Conservation (phyloP, 2,888 invertebrate species). For the Petrophora chlorosata region DNA sequence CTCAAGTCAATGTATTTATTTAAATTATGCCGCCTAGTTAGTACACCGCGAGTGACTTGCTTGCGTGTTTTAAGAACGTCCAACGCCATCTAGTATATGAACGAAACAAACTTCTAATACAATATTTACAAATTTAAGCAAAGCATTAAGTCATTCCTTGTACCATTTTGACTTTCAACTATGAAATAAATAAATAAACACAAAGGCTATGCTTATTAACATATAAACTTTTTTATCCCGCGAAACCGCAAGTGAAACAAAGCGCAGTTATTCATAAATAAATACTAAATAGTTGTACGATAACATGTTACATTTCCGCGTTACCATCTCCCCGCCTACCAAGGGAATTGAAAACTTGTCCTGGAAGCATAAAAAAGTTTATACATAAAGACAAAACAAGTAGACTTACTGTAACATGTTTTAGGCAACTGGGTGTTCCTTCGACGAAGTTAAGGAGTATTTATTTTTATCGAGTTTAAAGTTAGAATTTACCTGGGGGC, state of each 20-base stretch:
- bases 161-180: no score
- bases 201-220: no score
- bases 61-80: no score
- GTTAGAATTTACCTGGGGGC: conserved; percentile 11
- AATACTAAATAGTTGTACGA: background rate
- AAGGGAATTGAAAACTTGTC: conserved; percentile 46
- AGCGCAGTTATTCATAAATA: background rate
- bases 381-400: conserved; percentile 38
- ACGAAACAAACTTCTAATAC: no score
- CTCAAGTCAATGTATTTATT: no score
- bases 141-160: no score
- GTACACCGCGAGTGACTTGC: no score
- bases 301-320: background rate
- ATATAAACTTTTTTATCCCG: no score
- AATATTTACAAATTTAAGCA: no score
- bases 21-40: no score
- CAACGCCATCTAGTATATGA: no score
- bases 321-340: conserved; percentile 23
- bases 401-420: conserved; percentile 31
- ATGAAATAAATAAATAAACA: no score
- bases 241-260: background rate
- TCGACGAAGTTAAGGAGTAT: conserved; percentile 1
- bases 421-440: conserved; percentile 7
- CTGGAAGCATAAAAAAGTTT: conserved; percentile 41
- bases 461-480: conserved; percentile 23